A percentile compares a stretch with the other conserved stretches of the same genome.
Evolutionary conservation across 2,888 invertebrate species (phyloP).

Genomic region (Drosophila stalkeri): DNA sequence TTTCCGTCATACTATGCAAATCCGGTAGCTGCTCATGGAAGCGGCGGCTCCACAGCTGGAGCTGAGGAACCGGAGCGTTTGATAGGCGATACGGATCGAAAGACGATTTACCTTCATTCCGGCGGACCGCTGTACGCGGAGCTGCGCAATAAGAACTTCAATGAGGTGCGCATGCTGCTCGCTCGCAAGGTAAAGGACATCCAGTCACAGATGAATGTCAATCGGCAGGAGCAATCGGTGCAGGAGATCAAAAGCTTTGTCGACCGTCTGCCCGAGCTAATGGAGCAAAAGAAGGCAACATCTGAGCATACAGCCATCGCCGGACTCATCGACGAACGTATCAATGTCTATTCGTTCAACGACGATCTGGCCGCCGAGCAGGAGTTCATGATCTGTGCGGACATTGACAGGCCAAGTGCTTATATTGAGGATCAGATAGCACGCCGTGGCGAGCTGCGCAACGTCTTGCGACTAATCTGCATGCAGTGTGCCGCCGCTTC

Average conservation of each 20-base stretch:
- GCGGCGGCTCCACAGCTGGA: constrained; percentile 16
- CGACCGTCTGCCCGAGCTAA: constrained; percentile 93
- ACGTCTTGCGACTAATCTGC: constrained; percentile 95
- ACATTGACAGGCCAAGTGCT: constrained; percentile 94
- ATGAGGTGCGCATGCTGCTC: constrained; percentile 93
- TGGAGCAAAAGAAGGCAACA: constrained; percentile 94
- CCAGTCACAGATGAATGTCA: constrained; percentile 93
- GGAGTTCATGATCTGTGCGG: constrained; percentile 95
- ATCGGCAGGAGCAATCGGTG: constrained; percentile 94
- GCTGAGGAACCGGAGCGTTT: constrained; percentile 48
- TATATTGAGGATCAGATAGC: constrained; percentile 97
- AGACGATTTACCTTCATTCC: constrained; percentile 93
- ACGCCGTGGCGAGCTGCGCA: constrained; percentile 91
- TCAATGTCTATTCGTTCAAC: constrained; percentile 91
- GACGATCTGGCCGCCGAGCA: constrained; percentile 94
- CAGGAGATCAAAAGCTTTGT: constrained; percentile 98
- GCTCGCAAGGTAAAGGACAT: constrained; percentile 95
- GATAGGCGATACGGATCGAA: constrained; percentile 87
- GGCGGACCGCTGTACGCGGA: constrained; percentile 95
- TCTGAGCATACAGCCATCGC: constrained; percentile 96
- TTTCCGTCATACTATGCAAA: constrained; percentile 86
- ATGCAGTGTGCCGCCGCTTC: constrained; percentile 96
- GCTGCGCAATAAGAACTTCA: constrained; percentile 96
- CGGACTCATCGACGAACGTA: constrained; percentile 94
- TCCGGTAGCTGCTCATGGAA: constrained; percentile 51